These are phyloP conservation scores for Styela plicata DNA, from an alignment of 23 tunicate species.

Conservation along the genomic window DNA sequence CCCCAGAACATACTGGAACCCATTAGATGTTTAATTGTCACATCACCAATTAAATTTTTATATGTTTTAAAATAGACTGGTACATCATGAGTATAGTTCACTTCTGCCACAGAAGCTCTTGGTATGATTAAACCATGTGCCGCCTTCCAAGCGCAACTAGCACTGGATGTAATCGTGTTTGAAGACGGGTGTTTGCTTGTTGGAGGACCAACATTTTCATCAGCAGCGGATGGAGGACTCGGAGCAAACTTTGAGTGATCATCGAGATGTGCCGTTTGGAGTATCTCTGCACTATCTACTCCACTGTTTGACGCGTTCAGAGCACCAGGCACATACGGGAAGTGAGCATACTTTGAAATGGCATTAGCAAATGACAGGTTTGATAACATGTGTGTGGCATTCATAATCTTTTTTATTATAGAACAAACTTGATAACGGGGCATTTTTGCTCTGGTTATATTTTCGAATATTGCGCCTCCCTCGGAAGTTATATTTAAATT, in stretches of 20 bases:
- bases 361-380: neutral
- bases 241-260: too few relatives aligned
- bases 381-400: neutral
- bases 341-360: neutral
- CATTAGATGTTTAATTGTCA: too few relatives aligned
- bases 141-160: neutral
- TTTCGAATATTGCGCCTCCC: too few relatives aligned
- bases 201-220: too few relatives aligned
- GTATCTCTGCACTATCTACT: neutral
- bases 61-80: neutral
- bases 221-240: neutral
- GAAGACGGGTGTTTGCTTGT: too few relatives aligned
- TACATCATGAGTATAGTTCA: neutral
- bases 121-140: neutral
- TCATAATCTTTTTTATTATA: neutral
- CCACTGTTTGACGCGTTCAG: neutral
- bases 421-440: too few relatives aligned
- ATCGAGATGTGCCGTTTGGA: neutral
- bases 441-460: too few relatives aligned
- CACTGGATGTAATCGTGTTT: neutral
- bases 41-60: too few relatives aligned
- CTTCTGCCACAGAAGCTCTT: neutral
- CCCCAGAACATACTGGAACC: neutral
- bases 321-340: neutral
- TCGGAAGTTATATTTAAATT: too few relatives aligned